Evolutionary conservation across 1,140 invertebrate species (phyloP).

Genomic region (Eriocheir sinensis): DNA sequence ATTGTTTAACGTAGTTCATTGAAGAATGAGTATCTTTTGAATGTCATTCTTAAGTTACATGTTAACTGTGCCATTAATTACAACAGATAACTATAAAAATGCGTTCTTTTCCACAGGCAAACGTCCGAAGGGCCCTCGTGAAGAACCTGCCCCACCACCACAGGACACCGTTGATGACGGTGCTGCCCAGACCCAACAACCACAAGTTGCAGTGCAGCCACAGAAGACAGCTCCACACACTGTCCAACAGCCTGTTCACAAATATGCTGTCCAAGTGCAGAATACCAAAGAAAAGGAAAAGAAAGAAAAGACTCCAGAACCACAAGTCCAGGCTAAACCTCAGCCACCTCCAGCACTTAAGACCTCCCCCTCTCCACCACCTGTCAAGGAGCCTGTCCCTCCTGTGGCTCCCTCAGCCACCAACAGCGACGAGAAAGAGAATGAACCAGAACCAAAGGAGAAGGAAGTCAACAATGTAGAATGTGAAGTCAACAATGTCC

Average conservation of each 20-base stretch:
- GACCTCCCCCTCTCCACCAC: neutral
- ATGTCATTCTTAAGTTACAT: no score
- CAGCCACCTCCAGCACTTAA: neutral
- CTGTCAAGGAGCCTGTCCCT: conserved; percentile 42
- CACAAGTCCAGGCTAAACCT: neutral
- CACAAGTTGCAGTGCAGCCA: neutral
- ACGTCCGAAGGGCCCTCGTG: conserved; percentile 41
- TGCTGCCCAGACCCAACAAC: neutral
- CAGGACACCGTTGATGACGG: conserved; percentile 52
- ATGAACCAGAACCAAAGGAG: neutral
- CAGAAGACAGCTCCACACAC: conserved; percentile 34
- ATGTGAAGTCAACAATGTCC: conserved; percentile 59
- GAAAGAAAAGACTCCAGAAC: conserved; percentile 57
- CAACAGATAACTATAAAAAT: no score
- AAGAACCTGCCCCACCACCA: conserved; percentile 48
- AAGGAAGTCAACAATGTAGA: conserved; percentile 54
- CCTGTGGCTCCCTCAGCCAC: neutral
- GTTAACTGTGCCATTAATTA: no score
- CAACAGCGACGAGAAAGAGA: conserved; percentile 13
- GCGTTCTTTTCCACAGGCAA: conserved; percentile 40
- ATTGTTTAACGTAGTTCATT: no score
- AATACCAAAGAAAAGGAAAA: conserved; percentile 58
- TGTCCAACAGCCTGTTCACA: neutral
- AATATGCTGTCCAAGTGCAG: conserved; percentile 39
- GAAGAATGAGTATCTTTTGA: no score